Evolutionary conservation across 2,113 vertebrate species (phyloP).

Genomic region (Paratilapia polleni): DNA sequence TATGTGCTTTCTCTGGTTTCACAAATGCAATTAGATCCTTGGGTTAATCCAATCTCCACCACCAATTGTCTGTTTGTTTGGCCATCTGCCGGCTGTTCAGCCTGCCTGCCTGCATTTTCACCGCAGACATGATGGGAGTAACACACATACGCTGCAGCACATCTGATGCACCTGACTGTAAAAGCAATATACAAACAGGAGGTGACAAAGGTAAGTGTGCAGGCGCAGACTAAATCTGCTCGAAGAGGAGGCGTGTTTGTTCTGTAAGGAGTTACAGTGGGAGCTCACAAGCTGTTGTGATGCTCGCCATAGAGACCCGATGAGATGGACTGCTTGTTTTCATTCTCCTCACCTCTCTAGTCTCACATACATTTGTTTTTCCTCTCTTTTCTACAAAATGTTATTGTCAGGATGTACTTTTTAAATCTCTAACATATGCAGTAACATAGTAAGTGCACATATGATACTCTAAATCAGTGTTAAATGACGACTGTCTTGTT

Average conservation of each 20-base stretch:
- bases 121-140: conserved; percentile 20
- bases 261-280: not conserved
- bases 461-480: not conserved
- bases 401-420: not conserved
- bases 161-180: conserved; percentile 11
- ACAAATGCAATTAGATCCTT: conserved; percentile 63
- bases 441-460: not conserved
- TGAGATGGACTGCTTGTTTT: conserved; percentile 21
- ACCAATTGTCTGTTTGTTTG: conserved; percentile 37
- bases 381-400: not conserved
- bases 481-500: not conserved
- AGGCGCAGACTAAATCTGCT: conserved; percentile 4
- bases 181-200: conserved; percentile 18
- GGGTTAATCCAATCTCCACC: conserved; percentile 62
- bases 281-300: conserved; percentile 32
- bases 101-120: conserved; percentile 35
- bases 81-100: conserved; percentile 57
- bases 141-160: not conserved
- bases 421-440: not conserved
- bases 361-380: not conserved
- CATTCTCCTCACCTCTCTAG: conserved; percentile 3
- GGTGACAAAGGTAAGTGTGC: conserved; percentile 24
- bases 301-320: conserved; percentile 13
- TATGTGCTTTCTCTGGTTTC: conserved; percentile 47
- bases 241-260: conserved; percentile 3